Evolutionary conservation across 2,797 vertebrate genomes (phyloP), one percentile per base, ranked within the genome.

Genomic region (Esox masquinongy): DNA sequence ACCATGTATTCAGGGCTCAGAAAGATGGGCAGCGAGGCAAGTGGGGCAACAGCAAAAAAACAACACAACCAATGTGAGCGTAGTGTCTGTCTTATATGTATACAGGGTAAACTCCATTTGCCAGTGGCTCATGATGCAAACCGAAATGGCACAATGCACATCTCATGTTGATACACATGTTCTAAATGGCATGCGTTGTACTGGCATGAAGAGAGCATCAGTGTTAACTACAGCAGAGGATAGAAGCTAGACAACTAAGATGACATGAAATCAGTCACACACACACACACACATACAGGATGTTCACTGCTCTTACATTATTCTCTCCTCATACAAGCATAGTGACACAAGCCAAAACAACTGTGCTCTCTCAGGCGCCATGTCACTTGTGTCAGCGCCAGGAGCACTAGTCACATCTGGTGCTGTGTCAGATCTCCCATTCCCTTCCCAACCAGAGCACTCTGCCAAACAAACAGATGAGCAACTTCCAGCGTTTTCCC

Each of bases 21-120:
- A 66, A 8, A 66, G 26, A 2, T 66, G 15, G 39, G 70, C 79
- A 77, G 66, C 66, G 34, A 61, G 73, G 56, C 79, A 80, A 85
- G 74, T 70, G 73, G 16, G 64, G 66, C 76, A 81, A 59, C 66
- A 56, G n/a, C 53, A 7, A 19, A 9, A 56, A n/a, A 56, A n/a
- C 53, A 3, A 56, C 2, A 1, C n/a, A 22, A 19, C 36, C 22
- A 12, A 76, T 56, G 74, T 75, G 64, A 70, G 66, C 79, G 66
- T 15, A 59, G 53, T 68, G 74, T 68, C 75, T 79, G 64, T 76
- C 51, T 75, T 68, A 39, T 34, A 39, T 39, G 5, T 49, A 71
- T 64, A 74, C 49, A 49, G 56, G 53, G 26, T 43, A 39, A 63
- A n/a, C 12, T 24, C 68, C 51, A 73, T 50, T 56, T 36, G 43